A percentile compares a stretch with the other conserved stretches of the same genome.
phyloP scores from a whole-genome alignment of 2,888 invertebrate species.

The Altica lythri region DNA sequence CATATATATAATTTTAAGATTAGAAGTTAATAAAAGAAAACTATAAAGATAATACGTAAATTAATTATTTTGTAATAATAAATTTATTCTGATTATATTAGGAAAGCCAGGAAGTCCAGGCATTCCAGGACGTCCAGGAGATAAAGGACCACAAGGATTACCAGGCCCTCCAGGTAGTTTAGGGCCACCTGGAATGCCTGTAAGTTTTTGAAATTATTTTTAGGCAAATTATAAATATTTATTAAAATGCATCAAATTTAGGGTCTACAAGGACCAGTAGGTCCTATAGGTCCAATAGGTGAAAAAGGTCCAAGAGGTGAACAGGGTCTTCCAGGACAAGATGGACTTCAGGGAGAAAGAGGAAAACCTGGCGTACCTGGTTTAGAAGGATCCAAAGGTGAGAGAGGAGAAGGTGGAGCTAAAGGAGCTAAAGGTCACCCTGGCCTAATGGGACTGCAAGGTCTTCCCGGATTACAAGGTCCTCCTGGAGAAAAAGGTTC shows the following conservation, averaged over 20 bases:
- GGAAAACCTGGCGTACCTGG: constrained; percentile 81
- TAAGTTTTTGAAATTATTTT: constrained; percentile 50
- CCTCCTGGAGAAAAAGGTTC: constrained; percentile 73
- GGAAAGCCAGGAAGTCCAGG: constrained; percentile 71
- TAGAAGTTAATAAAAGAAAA: too few relatives aligned
- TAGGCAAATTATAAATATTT: background rate
- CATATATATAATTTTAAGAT: too few relatives aligned
- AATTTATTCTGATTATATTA: background rate
- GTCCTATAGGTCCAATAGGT: constrained; percentile 71
- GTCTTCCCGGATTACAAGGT: constrained; percentile 71
- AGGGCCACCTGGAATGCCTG: constrained; percentile 73
- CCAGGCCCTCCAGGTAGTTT: constrained; percentile 67
- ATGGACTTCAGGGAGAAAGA: constrained; percentile 75
- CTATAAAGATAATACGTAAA: too few relatives aligned
- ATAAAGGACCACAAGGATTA: constrained; percentile 73
- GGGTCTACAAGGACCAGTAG: constrained; percentile 71
- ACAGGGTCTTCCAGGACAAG: constrained; percentile 73
- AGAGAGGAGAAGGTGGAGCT: constrained; percentile 64
- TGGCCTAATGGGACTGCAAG: constrained; percentile 82
- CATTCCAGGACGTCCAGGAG: constrained; percentile 73
- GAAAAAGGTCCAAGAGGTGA: constrained; percentile 76
- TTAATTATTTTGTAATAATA: background rate
- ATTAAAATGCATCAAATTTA: constrained; percentile 44
- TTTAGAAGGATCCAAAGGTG: constrained; percentile 71
- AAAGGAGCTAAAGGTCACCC: constrained; percentile 82